Evolutionary conservation across 2,113 vertebrate species (phyloP).

Genomic region (Gobiocypris rarus): DNA sequence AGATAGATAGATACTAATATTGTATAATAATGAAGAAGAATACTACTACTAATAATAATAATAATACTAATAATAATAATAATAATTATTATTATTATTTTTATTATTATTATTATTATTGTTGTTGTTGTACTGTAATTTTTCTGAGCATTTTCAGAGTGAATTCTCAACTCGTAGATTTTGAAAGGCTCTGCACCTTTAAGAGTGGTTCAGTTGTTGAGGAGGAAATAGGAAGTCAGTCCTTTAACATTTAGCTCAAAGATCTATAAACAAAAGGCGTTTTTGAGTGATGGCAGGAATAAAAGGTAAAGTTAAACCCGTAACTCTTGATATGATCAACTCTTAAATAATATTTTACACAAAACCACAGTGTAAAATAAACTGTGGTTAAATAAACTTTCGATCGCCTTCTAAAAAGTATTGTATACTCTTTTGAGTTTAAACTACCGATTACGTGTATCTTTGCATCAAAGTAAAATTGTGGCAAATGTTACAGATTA

Average conservation of each 20-base stretch:
- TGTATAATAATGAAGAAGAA: too few species aligned
- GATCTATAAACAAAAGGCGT: constrained; percentile 41
- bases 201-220: constrained; percentile 27
- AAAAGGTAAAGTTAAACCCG: constrained; percentile 69
- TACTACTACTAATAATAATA: too few species aligned
- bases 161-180: neutral
- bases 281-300: constrained; percentile 71
- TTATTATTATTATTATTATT: too few species aligned
- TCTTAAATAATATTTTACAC: neutral
- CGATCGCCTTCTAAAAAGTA: neutral
- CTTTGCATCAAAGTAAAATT: neutral
- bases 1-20: too few species aligned
- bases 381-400: too few species aligned
- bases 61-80: neutral
- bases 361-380: too few species aligned
- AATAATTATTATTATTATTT: neutral
- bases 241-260: constrained; percentile 50
- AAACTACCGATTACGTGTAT: neutral
- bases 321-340: neutral
- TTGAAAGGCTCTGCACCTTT: constrained; percentile 41
- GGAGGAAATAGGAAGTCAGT: constrained; percentile 58
- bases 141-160: neutral
- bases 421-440: neutral
- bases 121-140: neutral
- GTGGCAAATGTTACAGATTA: neutral